These are phyloP conservation scores for Parauchenoglanis ngamensis DNA, from an alignment of 2,797 vertebrate genomes.

Conservation along the genomic window DNA sequence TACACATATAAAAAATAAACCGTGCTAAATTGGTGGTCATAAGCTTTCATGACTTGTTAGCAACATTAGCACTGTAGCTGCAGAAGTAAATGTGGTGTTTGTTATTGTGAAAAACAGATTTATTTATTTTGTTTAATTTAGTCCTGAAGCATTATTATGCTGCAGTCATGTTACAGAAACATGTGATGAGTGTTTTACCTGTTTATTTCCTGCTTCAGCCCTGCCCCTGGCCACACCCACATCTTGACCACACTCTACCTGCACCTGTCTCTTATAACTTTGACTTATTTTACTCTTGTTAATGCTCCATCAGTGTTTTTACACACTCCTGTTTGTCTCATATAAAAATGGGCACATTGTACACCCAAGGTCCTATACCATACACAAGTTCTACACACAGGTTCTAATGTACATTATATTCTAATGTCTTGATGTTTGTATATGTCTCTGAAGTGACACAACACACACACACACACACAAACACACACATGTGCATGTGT, in stretches of 20 bases:
- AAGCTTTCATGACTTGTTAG: neutral
- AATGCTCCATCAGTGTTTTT: neutral
- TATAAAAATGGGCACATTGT: neutral
- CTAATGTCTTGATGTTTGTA: no score
- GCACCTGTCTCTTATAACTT: neutral
- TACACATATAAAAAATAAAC: neutral
- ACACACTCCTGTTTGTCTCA: neutral
- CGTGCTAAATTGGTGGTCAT: no score
- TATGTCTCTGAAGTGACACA: neutral
- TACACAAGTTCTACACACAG: no score
- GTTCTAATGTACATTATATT: no score
- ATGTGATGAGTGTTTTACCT: no score
- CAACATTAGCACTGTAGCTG: neutral
- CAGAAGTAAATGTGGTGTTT: neutral
- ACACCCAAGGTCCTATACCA: neutral
- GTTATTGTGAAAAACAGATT: neutral
- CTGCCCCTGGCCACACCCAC: neutral
- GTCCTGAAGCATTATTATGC: no score
- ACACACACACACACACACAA: no score
- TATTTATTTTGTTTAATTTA: neutral
- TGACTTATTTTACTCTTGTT: no score
- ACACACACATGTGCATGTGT: neutral
- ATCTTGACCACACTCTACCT: neutral
- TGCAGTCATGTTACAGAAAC: no score
- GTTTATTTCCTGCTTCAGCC: no score